Evolutionary conservation across 2,113 vertebrate genomes (phyloP).

Genomic region (Oryzias celebensis): DNA sequence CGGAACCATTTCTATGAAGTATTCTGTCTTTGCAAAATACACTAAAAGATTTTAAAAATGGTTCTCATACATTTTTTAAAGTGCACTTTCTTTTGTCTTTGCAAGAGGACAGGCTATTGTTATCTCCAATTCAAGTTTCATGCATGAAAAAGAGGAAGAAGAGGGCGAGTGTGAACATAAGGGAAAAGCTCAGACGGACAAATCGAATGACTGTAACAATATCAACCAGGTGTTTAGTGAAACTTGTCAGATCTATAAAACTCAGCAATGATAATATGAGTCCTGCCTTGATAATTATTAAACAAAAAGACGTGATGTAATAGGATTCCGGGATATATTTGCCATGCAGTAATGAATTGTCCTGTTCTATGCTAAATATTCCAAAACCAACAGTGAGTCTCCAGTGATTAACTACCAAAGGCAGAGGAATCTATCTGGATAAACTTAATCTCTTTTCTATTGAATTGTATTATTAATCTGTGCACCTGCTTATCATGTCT

Average conservation of each 20-base stretch:
- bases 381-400: neutral
- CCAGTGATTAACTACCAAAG: too few relatives aligned
- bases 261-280: conserved; percentile 25
- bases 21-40: conserved; percentile 17
- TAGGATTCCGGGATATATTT: neutral
- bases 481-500: too few relatives aligned
- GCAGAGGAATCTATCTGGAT: too few relatives aligned
- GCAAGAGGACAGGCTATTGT: conserved; percentile 48
- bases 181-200: conserved; percentile 6
- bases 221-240: conserved; percentile 27
- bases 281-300: conserved; percentile 35
- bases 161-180: neutral
- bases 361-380: neutral
- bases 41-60: conserved; percentile 35
- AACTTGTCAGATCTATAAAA: conserved; percentile 47
- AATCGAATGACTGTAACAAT: conserved; percentile 9
- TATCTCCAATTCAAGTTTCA: conserved; percentile 31
- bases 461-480: too few relatives aligned
- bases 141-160: conserved; percentile 1
- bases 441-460: too few relatives aligned
- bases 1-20: conserved; percentile 17
- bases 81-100: conserved; percentile 48
- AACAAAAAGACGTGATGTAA: neutral
- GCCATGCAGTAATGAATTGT: neutral
- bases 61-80: conserved; percentile 63